Percentiles rank a stretch among this genome's conserved stretches.
Evolutionary conservation across 64 coral and sea anemone genomes (phyloP).

Genomic region (Porites australiensis): DNA sequence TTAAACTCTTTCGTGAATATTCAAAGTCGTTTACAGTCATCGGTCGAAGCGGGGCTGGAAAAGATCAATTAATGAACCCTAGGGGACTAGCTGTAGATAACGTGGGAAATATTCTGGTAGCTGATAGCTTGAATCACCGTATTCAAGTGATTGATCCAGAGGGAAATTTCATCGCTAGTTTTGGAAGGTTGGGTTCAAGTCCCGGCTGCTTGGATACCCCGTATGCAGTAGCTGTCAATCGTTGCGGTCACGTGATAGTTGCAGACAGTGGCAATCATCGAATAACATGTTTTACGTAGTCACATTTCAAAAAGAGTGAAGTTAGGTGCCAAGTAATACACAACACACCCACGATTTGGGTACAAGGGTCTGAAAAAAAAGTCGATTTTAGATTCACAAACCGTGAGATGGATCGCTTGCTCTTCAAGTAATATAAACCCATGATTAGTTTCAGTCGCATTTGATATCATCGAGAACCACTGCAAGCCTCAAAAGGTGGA

Average conservation of each 20-base stretch:
- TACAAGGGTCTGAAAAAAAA: too few species aligned
- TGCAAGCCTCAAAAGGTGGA: too few species aligned
- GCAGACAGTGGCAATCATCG: constrained; percentile 89
- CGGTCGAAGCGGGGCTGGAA: constrained; percentile 75
- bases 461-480: too few species aligned
- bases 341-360: too few species aligned
- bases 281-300: constrained; percentile 28
- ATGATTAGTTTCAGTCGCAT: too few species aligned
- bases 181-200: constrained; percentile 84
- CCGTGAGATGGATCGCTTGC: too few species aligned
- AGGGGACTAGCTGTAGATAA: constrained; percentile 73
- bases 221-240: constrained; percentile 78
- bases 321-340: too few species aligned
- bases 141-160: constrained; percentile 82
- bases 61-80: constrained; percentile 73
- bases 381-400: too few species aligned
- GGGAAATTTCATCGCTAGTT: constrained; percentile 70
- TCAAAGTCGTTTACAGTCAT: constrained; percentile 60
- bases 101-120: constrained; percentile 74
- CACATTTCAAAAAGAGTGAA: too few species aligned
- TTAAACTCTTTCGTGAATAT: constrained; percentile 78
- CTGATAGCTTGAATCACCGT: constrained; percentile 84
- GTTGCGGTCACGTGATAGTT: constrained; percentile 80
- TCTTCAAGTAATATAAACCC: too few species aligned
- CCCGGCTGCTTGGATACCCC: constrained; percentile 88